Evolutionary conservation across 1,140 invertebrate species (phyloP).

Genomic region (Capitella teleta): DNA sequence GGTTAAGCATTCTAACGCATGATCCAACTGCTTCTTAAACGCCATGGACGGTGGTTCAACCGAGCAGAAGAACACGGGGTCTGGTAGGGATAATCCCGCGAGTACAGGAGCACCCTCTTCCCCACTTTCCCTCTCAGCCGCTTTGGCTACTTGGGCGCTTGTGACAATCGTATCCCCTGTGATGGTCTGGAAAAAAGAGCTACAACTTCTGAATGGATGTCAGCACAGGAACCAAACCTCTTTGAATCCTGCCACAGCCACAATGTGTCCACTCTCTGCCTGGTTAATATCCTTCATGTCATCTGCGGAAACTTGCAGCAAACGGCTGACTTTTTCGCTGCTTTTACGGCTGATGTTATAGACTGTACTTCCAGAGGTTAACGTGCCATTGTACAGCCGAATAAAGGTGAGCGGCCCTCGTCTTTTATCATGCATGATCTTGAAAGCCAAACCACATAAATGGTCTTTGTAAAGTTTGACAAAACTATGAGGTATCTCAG

Average conservation of each 20-base stretch:
- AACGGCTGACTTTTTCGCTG: conserved; percentile 50
- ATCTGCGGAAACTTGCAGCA: conserved; percentile 74
- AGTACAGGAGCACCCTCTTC: conserved; percentile 36
- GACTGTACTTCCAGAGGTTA: conserved; percentile 57
- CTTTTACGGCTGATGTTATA: conserved; percentile 61
- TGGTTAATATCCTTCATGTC: conserved; percentile 63
- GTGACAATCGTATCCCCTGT: conserved; percentile 77
- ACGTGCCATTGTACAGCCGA: conserved; percentile 70
- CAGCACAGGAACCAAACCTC: conserved; percentile 18
- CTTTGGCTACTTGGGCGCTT: conserved; percentile 44
- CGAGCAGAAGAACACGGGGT: conserved; percentile 94
- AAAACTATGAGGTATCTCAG: conserved; percentile 47
- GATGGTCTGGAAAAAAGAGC: conserved; percentile 47
- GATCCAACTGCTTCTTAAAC: conserved; percentile 64
- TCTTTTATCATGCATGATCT: conserved; percentile 83
- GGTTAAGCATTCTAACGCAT: conserved; percentile 69
- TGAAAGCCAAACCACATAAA: conserved; percentile 74
- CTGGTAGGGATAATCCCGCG: conserved; percentile 59
- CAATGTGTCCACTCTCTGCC: conserved; percentile 72
- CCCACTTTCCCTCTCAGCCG: conserved; percentile 17
- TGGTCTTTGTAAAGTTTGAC: conserved; percentile 27
- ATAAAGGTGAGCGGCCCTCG: conserved; percentile 76
- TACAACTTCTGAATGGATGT: conserved; percentile 9
- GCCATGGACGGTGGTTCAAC: conserved; percentile 79
- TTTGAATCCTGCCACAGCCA: conserved; percentile 74